Evolutionary conservation across 2,888 invertebrate species (phyloP).

Genomic region (Euphydryas editha): DNA sequence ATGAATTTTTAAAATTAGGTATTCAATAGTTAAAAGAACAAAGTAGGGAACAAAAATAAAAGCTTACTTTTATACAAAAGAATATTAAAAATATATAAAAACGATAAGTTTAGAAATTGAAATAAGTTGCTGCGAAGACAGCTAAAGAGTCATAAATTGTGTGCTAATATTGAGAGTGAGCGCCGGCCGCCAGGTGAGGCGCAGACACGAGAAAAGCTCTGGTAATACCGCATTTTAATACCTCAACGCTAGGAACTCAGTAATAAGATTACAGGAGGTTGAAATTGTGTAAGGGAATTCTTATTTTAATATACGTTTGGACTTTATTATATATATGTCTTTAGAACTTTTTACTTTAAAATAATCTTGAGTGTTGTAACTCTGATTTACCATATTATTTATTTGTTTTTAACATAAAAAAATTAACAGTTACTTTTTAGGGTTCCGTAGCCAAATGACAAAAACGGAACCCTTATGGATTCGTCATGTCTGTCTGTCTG

Average conservation of each 20-base stretch:
- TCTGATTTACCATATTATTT: no score
- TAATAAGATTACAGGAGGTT: constrained; percentile 21
- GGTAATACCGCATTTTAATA: constrained; percentile 25
- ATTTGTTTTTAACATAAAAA: no score
- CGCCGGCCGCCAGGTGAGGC: constrained; percentile 32
- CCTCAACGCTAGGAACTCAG: constrained; percentile 17
- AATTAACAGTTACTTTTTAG: no score
- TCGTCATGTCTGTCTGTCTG: no score
- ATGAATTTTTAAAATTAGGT: no score
- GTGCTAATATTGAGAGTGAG: constrained; percentile 31
- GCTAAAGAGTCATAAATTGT: constrained; percentile 24
- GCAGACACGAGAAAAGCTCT: constrained; percentile 21
- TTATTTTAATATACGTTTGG: constrained; percentile 7
- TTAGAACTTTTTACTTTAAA: not conserved
- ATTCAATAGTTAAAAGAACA: not conserved
- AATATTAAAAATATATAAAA: not conserved
- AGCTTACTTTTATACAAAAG: not conserved
- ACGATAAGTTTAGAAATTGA: constrained; percentile 14
- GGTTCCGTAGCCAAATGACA: no score
- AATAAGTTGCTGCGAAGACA: constrained; percentile 30
- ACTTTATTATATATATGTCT: not conserved
- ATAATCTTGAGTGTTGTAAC: not conserved
- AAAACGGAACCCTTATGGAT: no score
- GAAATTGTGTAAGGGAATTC: constrained; percentile 20
- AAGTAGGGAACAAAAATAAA: not conserved